A percentile compares a stretch with the other conserved stretches of the same genome.
These are phyloP conservation scores for Zosterops borbonicus DNA, from an alignment of 2,113 vertebrate species.

Conservation along the genomic window DNA sequence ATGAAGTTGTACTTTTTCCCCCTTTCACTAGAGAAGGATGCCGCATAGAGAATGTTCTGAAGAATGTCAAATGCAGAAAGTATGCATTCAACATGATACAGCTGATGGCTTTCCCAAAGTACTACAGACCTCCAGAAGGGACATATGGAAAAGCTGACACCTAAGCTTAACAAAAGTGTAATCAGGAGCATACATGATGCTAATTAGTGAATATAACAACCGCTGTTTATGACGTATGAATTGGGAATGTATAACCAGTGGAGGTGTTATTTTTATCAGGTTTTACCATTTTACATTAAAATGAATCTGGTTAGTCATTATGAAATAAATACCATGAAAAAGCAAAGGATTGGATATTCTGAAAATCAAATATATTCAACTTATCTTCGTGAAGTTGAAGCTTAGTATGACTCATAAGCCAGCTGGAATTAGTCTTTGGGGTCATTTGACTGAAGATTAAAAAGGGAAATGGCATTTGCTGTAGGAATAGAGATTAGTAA, in stretches of 20 bases:
- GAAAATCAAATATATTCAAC: background rate
- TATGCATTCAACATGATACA: constrained; percentile 99
- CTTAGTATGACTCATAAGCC: background rate
- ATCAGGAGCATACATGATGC: constrained; percentile 57
- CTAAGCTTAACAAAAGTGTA: constrained; percentile 72
- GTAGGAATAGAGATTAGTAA: background rate
- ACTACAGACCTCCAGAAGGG: constrained; percentile 95
- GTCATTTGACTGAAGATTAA: background rate
- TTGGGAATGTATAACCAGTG: constrained; percentile 27
- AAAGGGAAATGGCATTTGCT: background rate
- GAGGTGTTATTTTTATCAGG: constrained; percentile 6
- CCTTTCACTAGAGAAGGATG: constrained; percentile 96
- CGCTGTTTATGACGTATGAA: background rate
- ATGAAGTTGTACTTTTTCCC: constrained; percentile 82
- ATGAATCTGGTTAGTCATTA: background rate
- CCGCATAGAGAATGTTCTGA: constrained; percentile 99
- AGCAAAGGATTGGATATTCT: background rate
- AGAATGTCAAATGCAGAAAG: constrained; percentile 98
- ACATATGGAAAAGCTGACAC: constrained; percentile 97
- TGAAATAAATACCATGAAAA: constrained; percentile 7
- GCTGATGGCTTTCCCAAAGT: constrained; percentile 98
- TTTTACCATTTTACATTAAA: background rate
- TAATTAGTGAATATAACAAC: constrained; percentile 44
- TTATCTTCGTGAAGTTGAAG: background rate
- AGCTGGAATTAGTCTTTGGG: background rate